Evolutionary conservation across 2,113 vertebrate genomes (phyloP).

Genomic region (Ahaetulla prasina): DNA sequence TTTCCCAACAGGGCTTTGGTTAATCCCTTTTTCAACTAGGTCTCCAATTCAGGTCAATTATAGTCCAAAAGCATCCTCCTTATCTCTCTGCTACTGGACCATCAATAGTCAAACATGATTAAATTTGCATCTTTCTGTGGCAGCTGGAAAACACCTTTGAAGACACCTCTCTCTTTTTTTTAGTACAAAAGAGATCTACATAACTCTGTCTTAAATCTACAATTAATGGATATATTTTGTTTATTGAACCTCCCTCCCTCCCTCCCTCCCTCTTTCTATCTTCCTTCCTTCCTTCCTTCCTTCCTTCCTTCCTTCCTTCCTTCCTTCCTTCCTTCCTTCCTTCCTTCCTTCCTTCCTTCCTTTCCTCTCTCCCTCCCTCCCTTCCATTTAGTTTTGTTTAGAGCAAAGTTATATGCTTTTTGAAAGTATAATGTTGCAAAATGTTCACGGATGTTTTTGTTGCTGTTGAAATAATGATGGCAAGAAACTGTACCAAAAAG

Average conservation of each 20-base stretch:
- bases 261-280: no score
- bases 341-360: fast-evolving
- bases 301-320: fast-evolving
- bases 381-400: background rate
- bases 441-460: background rate
- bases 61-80: no score
- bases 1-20: no score
- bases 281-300: no score
- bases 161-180: background rate
- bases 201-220: background rate
- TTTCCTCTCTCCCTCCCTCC: background rate
- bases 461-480: background rate
- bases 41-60: no score
- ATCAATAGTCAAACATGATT: background rate
- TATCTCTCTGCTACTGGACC: background rate
- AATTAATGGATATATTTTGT: background rate
- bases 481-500: background rate
- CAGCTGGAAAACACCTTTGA: background rate
- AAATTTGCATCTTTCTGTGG: background rate
- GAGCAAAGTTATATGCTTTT: background rate
- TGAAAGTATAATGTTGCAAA: background rate
- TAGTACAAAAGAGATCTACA: background rate
- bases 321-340: fast-evolving
- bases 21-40: no score
- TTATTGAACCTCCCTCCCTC: background rate